Conservation (phyloP, 2,888 invertebrate species). For the Molanna angustata region DNA sequence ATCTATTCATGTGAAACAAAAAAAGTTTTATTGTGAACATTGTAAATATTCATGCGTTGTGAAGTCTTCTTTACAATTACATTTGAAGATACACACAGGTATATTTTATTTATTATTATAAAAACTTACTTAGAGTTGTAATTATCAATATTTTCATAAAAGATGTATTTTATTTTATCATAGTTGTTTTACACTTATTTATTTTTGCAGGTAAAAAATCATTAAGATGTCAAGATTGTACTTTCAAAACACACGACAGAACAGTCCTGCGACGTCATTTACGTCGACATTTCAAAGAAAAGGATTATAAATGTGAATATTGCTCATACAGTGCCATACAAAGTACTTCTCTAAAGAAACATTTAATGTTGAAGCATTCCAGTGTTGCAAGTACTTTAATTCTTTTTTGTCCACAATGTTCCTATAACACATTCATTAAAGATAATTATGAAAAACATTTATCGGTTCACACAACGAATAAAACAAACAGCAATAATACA, state of each 20-base stretch:
- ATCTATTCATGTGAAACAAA: constrained; percentile 65
- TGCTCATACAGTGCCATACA: constrained; percentile 81
- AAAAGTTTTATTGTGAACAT: constrained; percentile 63
- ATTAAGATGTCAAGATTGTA: constrained; percentile 71
- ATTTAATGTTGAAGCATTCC: constrained; percentile 77
- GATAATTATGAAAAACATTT: background rate
- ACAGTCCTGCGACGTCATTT: constrained; percentile 79
- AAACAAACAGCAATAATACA: background rate
- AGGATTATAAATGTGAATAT: constrained; percentile 73
- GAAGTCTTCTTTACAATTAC: constrained; percentile 63
- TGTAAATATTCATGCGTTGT: constrained; percentile 67
- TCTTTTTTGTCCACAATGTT: constrained; percentile 60
- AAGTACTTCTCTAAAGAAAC: constrained; percentile 73
- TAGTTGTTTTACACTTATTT: too few relatives aligned
- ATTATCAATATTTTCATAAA: too few relatives aligned
- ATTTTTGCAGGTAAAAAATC: constrained; percentile 66
- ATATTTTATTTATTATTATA: constrained; percentile 40
- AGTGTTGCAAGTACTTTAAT: constrained; percentile 60
- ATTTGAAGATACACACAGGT: constrained; percentile 70
- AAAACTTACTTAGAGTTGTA: too few relatives aligned
- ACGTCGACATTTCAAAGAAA: constrained; percentile 70
- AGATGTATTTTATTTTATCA: too few relatives aligned
- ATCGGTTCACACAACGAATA: background rate
- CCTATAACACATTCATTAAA: constrained; percentile 63
- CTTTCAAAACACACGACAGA: constrained; percentile 73